phyloP scores from a whole-genome alignment of 2,113 vertebrate genomes.

The Boleophthalmus pectinirostris region DNA sequence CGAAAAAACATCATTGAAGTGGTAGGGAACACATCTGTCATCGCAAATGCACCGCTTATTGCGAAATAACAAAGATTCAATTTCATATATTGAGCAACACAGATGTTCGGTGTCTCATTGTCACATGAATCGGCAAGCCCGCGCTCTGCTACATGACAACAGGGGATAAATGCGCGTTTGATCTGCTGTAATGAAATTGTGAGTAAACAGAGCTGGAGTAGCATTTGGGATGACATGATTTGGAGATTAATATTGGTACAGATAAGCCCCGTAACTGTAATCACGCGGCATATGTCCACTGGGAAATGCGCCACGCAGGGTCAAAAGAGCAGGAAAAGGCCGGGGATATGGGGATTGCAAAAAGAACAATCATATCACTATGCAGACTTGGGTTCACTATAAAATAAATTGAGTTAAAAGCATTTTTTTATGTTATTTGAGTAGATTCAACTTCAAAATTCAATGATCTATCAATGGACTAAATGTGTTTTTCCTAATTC shows the following conservation, averaged over 20 bases:
- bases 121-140: slow-evolving; percentile 1
- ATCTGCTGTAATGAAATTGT: slow-evolving; percentile 25
- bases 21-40: slow-evolving; percentile 40
- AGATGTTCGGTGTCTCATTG: slow-evolving; percentile 41
- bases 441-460: no score
- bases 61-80: slow-evolving; percentile 26
- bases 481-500: no score
- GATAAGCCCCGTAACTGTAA: neutral
- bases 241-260: slow-evolving; percentile 1
- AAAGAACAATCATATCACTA: neutral
- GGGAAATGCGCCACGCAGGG: neutral
- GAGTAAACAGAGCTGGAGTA: slow-evolving; percentile 7
- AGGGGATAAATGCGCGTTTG: slow-evolving; percentile 16
- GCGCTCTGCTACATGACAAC: slow-evolving; percentile 14
- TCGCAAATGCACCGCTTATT: slow-evolving; percentile 33
- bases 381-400: no score
- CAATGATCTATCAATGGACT: no score
- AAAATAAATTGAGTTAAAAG: no score
- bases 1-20: slow-evolving; percentile 19
- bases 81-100: slow-evolving; percentile 45
- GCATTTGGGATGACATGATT: slow-evolving; percentile 3
- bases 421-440: no score
- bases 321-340: neutral
- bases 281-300: neutral
- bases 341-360: neutral